A percentile compares a stretch with the other conserved stretches of the same genome.
These are phyloP conservation scores for Parauchenoglanis ngamensis DNA, from an alignment of 2,797 vertebrate genomes.

Conservation along the genomic window DNA sequence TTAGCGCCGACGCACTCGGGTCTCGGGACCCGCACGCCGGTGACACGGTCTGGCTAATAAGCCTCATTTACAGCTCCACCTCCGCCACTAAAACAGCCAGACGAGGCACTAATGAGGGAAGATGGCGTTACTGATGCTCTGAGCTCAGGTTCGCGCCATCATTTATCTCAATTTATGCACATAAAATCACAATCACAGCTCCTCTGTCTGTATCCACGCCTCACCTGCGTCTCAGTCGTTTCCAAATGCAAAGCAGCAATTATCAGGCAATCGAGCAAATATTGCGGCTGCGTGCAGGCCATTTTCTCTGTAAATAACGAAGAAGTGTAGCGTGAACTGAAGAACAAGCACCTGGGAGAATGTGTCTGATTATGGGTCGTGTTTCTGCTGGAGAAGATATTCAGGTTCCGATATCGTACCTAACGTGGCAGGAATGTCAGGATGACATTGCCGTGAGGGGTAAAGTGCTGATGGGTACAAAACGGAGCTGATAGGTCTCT, in stretches of 20 bases:
- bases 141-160: conserved; percentile 62
- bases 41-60: conserved; percentile 63
- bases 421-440: conserved; percentile 30
- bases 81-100: conserved; percentile 63
- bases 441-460: conserved; percentile 34
- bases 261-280: conserved; percentile 19
- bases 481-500: conserved; percentile 35
- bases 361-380: neutral
- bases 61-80: conserved; percentile 67
- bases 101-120: conserved; percentile 70
- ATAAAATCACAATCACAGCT: conserved; percentile 42
- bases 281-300: neutral
- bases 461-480: conserved; percentile 43
- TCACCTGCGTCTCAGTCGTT: conserved; percentile 24
- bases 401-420: conserved; percentile 1
- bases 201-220: conserved; percentile 16
- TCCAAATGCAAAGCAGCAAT: conserved; percentile 18
- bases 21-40: conserved; percentile 53
- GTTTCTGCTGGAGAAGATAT: neutral
- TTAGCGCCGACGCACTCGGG: neutral
- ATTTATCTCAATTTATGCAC: conserved; percentile 63
- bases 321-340: neutral
- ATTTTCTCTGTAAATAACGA: conserved; percentile 18
- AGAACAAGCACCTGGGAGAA: neutral
- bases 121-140: conserved; percentile 57